Conservation (phyloP, 2,113 vertebrate genomes). For the Salvator merianae region DNA sequence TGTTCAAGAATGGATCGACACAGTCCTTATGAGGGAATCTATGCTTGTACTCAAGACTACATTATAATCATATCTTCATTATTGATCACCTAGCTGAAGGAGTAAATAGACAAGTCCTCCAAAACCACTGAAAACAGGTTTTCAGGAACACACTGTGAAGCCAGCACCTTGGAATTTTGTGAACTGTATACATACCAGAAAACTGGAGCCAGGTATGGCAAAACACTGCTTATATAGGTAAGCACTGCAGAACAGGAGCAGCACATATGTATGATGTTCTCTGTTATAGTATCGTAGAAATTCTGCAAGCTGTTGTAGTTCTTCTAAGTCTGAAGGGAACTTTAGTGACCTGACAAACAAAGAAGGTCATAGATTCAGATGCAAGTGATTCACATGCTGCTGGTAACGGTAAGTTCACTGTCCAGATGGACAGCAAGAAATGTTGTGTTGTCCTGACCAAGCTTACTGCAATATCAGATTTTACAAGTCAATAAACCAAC, state of each 20-base stretch:
- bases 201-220: slow-evolving; percentile 94
- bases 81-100: background rate
- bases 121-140: too few species aligned
- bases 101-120: background rate
- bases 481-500: background rate
- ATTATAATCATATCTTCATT: background rate
- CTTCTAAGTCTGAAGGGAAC: slow-evolving; percentile 92
- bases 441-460: background rate
- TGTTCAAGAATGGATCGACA: background rate
- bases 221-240: slow-evolving; percentile 98
- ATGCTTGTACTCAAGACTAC: background rate
- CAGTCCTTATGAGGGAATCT: background rate
- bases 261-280: slow-evolving; percentile 86
- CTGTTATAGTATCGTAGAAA: slow-evolving; percentile 88
- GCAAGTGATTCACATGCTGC: background rate
- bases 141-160: background rate
- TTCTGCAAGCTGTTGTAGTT: slow-evolving; percentile 86
- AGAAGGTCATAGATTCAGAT: background rate
- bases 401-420: background rate
- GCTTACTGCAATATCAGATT: slow-evolving; percentile 1
- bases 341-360: slow-evolving; percentile 79
- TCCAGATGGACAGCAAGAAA: background rate
- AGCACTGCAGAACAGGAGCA: slow-evolving; percentile 91
- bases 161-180: background rate
- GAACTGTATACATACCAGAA: slow-evolving; percentile 80